Evolutionary conservation across 2,797 vertebrate genomes (phyloP).

Genomic region (Nyctalus aviator): DNA sequence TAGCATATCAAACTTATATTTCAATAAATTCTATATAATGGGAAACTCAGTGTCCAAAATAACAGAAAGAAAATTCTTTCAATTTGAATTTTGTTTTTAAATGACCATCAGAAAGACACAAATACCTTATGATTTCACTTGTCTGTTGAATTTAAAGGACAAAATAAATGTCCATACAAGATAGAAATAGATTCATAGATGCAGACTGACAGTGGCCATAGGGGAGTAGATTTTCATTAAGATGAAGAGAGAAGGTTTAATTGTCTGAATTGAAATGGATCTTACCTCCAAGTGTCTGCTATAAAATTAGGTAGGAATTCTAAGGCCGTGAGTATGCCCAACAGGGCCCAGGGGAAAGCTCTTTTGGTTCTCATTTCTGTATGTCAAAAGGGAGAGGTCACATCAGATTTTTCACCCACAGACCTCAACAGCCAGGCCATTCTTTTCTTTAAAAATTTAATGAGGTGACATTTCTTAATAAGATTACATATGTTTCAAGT

Average conservation of each 20-base stretch:
- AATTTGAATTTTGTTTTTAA: not conserved
- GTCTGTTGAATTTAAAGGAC: not conserved
- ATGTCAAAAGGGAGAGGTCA: conserved; percentile 81
- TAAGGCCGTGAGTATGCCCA: conserved; percentile 91
- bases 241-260: no score
- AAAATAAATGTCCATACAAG: not conserved
- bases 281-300: conserved; percentile 90
- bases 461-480: not conserved
- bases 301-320: conserved; percentile 89
- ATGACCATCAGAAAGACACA: not conserved
- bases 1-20: not conserved
- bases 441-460: not conserved
- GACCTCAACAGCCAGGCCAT: no score
- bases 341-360: conserved; percentile 92
- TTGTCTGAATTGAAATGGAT: no score
- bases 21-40: not conserved
- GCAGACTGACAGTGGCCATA: no score
- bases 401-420: not conserved
- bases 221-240: no score
- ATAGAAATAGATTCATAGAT: not conserved
- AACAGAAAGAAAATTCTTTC: not conserved
- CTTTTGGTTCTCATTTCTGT: conserved; percentile 93
- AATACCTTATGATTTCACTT: not conserved
- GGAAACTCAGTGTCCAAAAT: not conserved
- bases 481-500: not conserved